Base-by-base conservation (phyloP, 2,797 vertebrate species). In the Lagodon rhomboides region DNA sequence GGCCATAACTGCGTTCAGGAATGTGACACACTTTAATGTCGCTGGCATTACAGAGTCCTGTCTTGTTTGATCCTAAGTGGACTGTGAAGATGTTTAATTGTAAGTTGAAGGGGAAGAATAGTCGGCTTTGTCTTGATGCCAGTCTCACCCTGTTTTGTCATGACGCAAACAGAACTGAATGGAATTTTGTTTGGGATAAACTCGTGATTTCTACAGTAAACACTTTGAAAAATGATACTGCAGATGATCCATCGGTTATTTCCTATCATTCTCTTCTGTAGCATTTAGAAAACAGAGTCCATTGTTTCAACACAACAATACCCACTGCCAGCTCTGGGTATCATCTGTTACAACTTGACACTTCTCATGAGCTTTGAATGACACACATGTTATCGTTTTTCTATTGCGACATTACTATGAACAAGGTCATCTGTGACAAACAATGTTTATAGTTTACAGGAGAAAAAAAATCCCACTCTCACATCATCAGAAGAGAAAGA, bases 351-450 rank as follows among this genome's bases (percentile, higher is more conserved):
- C 67, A 73, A 49, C 47, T 27, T 73, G 62, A 66, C 65, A 61
- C 71, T 82, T 82, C 58, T 79, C 82, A 73, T 53, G 46, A 17
- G 60, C 79, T 25, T 23, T 38, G n/a, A 68, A 79, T 69, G 63
- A 81, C 83, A 86, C 83, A 66, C 71, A 53, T 46, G 60, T 79
- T 58, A 66, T 84, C 85, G 72, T 84, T 86, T 86, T 25, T 80
- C 71, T 85, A 51, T 84, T 90, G 83, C 82, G 63, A 87, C 87
- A 68, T 55, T 7, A 13, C 47, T 65, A 9, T 8, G 30, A 72
- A 72, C 23, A 25, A 25, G 1, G 17, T 70, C 60, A 55, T 80
- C 73, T 56, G 41, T 67, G 60, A 49, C 71, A 68, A 86, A 73
- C 70, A 50, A 55, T 84, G 85, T 91, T 89, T 86, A 87, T 67